A percentile compares a stretch with the other conserved stretches of the same genome.
Evolutionary conservation across 2,797 vertebrate species (phyloP).

Genomic region (Helicolenus hilgendorfi): DNA sequence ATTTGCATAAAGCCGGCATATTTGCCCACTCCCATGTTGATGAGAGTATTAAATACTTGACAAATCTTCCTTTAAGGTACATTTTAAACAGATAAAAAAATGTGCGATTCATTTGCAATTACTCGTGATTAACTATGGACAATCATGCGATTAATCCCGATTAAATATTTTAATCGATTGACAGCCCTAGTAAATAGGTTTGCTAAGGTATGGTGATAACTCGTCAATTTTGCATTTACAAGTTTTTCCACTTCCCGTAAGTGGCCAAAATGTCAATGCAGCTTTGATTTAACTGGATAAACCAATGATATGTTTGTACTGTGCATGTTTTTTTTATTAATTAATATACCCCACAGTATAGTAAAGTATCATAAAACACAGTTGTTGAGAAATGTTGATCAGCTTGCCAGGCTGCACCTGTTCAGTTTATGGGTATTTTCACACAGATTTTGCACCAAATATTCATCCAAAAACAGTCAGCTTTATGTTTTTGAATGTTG

Average conservation of each 20-base stretch:
- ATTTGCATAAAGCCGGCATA: no score
- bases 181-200: no score
- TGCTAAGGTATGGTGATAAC: no score
- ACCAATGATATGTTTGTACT: neutral
- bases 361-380: neutral
- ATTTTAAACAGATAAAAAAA: no score
- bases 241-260: neutral
- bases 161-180: no score
- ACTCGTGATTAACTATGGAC: no score
- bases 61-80: no score
- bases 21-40: no score
- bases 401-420: no score
- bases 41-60: no score
- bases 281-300: neutral
- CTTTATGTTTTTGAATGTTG: neutral
- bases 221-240: neutral
- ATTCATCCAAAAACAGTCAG: neutral
- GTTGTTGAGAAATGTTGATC: neutral
- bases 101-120: no score
- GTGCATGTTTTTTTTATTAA: neutral
- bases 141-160: no score
- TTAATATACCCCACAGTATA: neutral
- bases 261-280: neutral
- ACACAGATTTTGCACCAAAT: neutral
- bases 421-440: neutral